phyloP scores from a whole-genome alignment of 1,140 invertebrate species.

The Penaeus indicus region DNA sequence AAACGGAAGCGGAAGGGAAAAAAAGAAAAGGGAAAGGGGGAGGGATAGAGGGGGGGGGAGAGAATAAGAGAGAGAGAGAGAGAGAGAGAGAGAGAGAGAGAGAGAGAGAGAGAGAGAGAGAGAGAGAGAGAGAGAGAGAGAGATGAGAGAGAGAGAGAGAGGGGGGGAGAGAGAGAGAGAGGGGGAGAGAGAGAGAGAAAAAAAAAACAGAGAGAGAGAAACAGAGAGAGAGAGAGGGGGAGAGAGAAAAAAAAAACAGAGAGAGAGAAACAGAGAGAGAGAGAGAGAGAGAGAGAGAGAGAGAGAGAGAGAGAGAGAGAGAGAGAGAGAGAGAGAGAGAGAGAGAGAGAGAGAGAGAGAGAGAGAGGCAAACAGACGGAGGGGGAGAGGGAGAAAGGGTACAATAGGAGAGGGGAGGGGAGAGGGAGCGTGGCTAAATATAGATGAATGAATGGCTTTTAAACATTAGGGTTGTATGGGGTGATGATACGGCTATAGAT shows the following conservation, averaged over 20 bases:
- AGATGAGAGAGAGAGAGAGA: too few species aligned
- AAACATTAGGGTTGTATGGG: too few species aligned
- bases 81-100: conserved; percentile 2
- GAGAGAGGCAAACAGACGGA: background rate
- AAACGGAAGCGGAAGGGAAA: too few species aligned
- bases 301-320: too few species aligned
- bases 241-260: background rate
- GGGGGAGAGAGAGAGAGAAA: background rate
- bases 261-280: background rate
- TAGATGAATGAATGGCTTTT: too few species aligned
- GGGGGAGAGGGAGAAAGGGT: background rate
- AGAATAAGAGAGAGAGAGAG: background rate
- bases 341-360: background rate
- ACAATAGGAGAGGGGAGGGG: background rate
- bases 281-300: background rate
- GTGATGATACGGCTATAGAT: too few species aligned
- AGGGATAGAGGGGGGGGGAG: too few species aligned
- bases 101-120: conserved; percentile 12
- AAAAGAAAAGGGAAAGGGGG: too few species aligned
- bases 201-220: background rate
- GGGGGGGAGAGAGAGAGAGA: background rate
- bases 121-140: conserved; percentile 15
- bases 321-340: background rate
- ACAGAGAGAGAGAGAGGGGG: background rate
- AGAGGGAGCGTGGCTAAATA: background rate